Percentiles rank a stretch among this genome's conserved stretches.
phyloP scores from a whole-genome alignment of 1,140 invertebrate genomes.

The Agraylea sexmaculata region DNA sequence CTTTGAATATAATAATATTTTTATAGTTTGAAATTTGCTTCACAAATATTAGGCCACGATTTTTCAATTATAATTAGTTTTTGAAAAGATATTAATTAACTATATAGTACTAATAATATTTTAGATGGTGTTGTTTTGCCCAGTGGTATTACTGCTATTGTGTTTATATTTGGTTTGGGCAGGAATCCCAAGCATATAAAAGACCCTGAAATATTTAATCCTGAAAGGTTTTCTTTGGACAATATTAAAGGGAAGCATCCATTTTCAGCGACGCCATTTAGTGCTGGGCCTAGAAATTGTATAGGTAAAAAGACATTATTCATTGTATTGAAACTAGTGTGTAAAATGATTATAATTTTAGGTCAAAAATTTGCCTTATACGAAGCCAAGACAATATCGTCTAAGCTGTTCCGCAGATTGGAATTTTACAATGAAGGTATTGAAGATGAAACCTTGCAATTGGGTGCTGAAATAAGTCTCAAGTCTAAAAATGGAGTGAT shows the following conservation, averaged over 20 bases:
- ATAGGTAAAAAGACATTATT: slow-evolving; percentile 32
- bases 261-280: slow-evolving; percentile 56
- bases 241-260: slow-evolving; percentile 36
- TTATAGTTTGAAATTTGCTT: too few species aligned
- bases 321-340: background rate
- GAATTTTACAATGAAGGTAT: slow-evolving; percentile 25
- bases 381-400: slow-evolving; percentile 31
- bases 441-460: background rate
- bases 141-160: slow-evolving; percentile 34
- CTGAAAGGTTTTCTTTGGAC: slow-evolving; percentile 49
- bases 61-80: too few species aligned
- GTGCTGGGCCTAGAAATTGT: slow-evolving; percentile 52
- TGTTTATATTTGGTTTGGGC: slow-evolving; percentile 43
- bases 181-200: slow-evolving; percentile 44
- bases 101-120: slow-evolving; percentile 1
- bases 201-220: slow-evolving; percentile 55
- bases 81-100: too few species aligned
- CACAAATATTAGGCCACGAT: too few species aligned
- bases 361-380: slow-evolving; percentile 38
- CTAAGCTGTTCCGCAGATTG: slow-evolving; percentile 28
- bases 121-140: slow-evolving; percentile 32
- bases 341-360: slow-evolving; percentile 14
- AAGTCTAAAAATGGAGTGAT: slow-evolving; percentile 11
- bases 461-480: slow-evolving; percentile 9
- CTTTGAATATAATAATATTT: too few species aligned